phyloP scores from a whole-genome alignment of 37 sponge, comb jelly and placozoan species.

The Hormiphora californensis region DNA sequence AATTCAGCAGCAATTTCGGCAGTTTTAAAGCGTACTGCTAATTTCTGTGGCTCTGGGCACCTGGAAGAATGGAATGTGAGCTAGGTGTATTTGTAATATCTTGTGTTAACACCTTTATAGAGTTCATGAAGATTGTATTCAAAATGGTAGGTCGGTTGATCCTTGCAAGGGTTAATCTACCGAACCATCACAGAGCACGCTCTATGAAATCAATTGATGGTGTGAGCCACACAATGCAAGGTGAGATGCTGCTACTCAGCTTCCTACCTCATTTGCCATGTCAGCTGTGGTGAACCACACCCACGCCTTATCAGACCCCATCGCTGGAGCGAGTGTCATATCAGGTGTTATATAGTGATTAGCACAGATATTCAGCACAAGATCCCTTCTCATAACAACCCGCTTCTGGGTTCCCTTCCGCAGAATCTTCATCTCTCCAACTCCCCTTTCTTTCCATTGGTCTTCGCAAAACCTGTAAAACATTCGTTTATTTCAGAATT shows the following conservation, averaged over 20 bases:
- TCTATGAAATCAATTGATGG: too few relatives aligned
- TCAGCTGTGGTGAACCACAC: conserved; percentile 77
- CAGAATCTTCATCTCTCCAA: conserved; percentile 78
- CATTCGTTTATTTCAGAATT: too few relatives aligned
- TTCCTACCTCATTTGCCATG: conserved; percentile 63
- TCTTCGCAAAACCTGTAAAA: conserved; percentile 38
- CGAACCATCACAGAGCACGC: too few relatives aligned
- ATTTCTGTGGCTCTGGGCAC: conserved; percentile 69
- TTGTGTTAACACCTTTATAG: too few relatives aligned
- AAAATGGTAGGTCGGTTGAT: too few relatives aligned
- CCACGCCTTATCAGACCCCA: conserved; percentile 61
- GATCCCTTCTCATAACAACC: conserved; percentile 83
- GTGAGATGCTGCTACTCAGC: too few relatives aligned
- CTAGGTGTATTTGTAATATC: too few relatives aligned
- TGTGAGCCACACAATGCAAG: too few relatives aligned
- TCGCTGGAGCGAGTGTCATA: conserved; percentile 62
- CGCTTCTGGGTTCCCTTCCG: conserved; percentile 62
- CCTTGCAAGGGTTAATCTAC: too few relatives aligned
- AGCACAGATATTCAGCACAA: conserved; percentile 82
- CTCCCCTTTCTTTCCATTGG: conserved; percentile 84
- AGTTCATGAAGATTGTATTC: too few relatives aligned
- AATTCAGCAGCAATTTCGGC: conserved; percentile 65
- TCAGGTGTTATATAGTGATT: conserved; percentile 76
- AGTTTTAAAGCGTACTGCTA: conserved; percentile 71
- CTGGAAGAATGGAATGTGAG: too few relatives aligned